Conservation (phyloP, 2,113 vertebrate species). For the Corvus cornix region DNA sequence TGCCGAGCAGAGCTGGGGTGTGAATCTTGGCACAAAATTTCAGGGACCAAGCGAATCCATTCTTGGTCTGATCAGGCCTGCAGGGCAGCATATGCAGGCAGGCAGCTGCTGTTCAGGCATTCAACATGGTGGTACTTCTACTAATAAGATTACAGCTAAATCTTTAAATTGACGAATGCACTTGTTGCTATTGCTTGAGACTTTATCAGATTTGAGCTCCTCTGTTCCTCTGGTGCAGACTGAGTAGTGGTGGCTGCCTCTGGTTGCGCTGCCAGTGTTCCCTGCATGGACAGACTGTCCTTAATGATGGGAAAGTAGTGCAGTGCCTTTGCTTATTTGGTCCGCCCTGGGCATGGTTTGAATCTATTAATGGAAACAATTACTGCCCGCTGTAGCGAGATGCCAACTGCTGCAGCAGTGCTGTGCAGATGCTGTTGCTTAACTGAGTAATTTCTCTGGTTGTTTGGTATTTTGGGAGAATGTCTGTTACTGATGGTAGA, state of each 20-base stretch:
- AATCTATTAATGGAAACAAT: conserved; percentile 53
- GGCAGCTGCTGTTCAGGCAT: not conserved
- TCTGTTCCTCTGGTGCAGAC: not conserved
- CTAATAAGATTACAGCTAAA: not conserved
- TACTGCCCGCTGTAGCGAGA: not conserved
- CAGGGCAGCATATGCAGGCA: not conserved
- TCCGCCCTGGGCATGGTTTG: not conserved
- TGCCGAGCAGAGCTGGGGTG: rapidly evolving
- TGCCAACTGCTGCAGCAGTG: not conserved
- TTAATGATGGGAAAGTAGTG: not conserved
- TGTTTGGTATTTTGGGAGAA: not conserved
- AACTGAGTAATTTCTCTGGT: not conserved
- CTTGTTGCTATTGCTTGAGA: not conserved
- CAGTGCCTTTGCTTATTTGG: conserved; percentile 6
- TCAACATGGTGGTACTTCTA: not conserved
- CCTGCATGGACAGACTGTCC: not conserved
- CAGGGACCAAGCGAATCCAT: not conserved
- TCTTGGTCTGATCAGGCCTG: not conserved
- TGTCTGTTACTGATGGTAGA: not conserved
- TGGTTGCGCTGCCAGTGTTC: not conserved
- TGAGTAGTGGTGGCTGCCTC: not conserved
- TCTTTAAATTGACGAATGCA: not conserved
- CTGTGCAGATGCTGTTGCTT: not conserved
- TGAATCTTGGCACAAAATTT: not conserved
- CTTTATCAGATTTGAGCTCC: not conserved